Conservation (phyloP, 2,888 invertebrate species). For the Cotesia congregata region DNA sequence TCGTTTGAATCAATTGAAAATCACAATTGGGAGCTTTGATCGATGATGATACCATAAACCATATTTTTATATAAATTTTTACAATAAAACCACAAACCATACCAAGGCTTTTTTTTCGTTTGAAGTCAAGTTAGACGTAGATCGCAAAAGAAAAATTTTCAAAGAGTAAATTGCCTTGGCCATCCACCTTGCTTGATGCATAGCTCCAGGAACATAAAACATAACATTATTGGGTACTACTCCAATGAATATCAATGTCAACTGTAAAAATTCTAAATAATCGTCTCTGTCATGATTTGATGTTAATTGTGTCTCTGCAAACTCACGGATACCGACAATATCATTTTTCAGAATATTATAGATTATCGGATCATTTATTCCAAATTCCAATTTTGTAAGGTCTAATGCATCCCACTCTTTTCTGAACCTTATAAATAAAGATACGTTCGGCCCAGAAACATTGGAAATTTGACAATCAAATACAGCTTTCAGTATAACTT, state of each 20-base stretch:
- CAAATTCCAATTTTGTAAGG: slow-evolving; percentile 10
- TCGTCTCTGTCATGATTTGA: slow-evolving; percentile 12
- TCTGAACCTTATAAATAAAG: slow-evolving; percentile 12
- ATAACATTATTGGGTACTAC: slow-evolving; percentile 17
- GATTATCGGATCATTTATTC: slow-evolving; percentile 18
- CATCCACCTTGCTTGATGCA: slow-evolving; percentile 38
- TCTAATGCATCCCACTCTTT: slow-evolving; percentile 14
- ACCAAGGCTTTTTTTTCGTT: slow-evolving; percentile 19
- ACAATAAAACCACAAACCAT: slow-evolving; percentile 22
- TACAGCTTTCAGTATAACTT: slow-evolving; percentile 17
- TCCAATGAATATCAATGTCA: slow-evolving; percentile 29
- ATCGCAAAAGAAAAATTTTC: slow-evolving; percentile 25
- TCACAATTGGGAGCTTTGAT: slow-evolving; percentile 23
- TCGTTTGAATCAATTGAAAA: slow-evolving; percentile 24
- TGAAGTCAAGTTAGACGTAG: slow-evolving; percentile 8
- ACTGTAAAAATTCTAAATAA: slow-evolving; percentile 29
- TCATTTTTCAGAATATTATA: slow-evolving; percentile 20
- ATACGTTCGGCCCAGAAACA: slow-evolving; percentile 5
- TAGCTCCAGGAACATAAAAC: slow-evolving; percentile 32
- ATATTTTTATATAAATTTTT: slow-evolving; percentile 22
- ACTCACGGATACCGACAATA: slow-evolving; percentile 9
- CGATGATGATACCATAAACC: slow-evolving; percentile 18
- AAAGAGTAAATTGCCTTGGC: slow-evolving; percentile 28
- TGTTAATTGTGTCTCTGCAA: slow-evolving; percentile 9
- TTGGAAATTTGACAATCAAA: slow-evolving; percentile 9